Base-by-base conservation (phyloP, 2,113 vertebrate genomes). In the Illadopsis cleaveri region DNA sequence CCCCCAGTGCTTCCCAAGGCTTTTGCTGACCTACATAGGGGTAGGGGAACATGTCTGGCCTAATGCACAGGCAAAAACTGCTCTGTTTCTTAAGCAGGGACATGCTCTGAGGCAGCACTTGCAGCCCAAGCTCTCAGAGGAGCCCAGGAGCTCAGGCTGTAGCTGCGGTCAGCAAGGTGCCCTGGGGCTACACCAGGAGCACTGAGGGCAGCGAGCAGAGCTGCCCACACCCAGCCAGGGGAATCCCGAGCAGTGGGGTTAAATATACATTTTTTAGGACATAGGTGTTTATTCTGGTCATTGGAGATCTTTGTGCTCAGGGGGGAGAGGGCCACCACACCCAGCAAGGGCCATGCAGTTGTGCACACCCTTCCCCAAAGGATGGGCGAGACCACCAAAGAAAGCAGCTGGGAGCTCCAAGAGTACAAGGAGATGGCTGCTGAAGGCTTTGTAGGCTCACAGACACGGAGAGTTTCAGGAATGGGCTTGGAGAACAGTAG, bases 171-270 rank as follows among this genome's bases (percentile, higher is more conserved):
- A 69, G 31, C 31, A 7, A 57, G 16, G 27, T 7, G 77, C 22
- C 48, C n/a, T 8, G 17, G 45, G 48, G 16, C 27, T 0, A 0
- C 30, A 38, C 30, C 57, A n/a, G 77, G 23, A 68, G 38, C 11
- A 3, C 20, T 0, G 7, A 56, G 40, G 38, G 12, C 56, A 89
- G 8, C 17, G 4, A 37, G 42, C 31, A 64, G 58, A 62, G 28
- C 44, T 1, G 0, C 27, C 15, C 1, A 2, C 24, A 18, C 21
- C 42, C 0, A 1, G 20, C 22, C 6, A 0, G 24, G 48, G 44
- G 6, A 48, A 27, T 3, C 50, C 9, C 6, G 1, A 37, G 56
- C 45, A 57, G 9, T 38, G 22, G 11, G 71, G 23, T 33, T 66
- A 44, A 61, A 33, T 33, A n/a, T 1, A 1, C 2, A 17, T 10